These are phyloP conservation scores for Ernsta delagoae DNA, from an alignment of 2,888 invertebrate species.

Conservation along the genomic window DNA sequence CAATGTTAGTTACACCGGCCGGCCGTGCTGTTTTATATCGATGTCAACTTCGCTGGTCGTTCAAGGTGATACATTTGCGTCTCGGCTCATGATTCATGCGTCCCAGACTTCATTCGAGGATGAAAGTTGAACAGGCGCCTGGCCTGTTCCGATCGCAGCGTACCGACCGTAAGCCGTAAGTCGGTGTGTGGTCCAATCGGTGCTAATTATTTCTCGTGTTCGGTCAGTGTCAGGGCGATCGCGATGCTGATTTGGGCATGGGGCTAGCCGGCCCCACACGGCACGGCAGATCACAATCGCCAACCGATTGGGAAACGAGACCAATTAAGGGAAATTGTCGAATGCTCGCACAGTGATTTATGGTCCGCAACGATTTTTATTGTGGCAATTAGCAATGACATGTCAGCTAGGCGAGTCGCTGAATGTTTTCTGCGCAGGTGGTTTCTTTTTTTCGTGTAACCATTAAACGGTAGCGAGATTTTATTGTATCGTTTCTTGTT, in stretches of 20 bases:
- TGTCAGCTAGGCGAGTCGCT: conserved; percentile 46
- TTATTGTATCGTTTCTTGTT: conserved; percentile 17
- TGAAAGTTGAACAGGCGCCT: conserved; percentile 58
- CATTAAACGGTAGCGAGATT: conserved; percentile 21
- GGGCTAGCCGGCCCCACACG: conserved; percentile 52
- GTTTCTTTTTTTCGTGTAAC: conserved; percentile 25
- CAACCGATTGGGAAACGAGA: conserved; percentile 67
- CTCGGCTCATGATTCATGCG: conserved; percentile 61
- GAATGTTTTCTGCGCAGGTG: conserved; percentile 38
- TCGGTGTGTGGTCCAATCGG: conserved; percentile 50
- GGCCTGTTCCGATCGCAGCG: conserved; percentile 41
- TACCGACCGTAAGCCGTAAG: conserved; percentile 40
- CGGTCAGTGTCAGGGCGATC: conserved; percentile 67
- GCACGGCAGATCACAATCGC: conserved; percentile 60
- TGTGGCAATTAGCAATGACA: conserved; percentile 61
- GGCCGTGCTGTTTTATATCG: conserved; percentile 64
- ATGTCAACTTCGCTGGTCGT: conserved; percentile 51
- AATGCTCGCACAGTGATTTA: conserved; percentile 65
- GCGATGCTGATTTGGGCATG: conserved; percentile 63
- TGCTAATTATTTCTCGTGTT: conserved; percentile 62
- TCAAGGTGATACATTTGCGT: conserved; percentile 37
- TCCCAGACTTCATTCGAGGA: conserved; percentile 59
- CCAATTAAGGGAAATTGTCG: conserved; percentile 76
- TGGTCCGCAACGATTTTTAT: conserved; percentile 59
- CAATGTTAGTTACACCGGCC: conserved; percentile 62